phyloP scores from a whole-genome alignment of 2,888 invertebrate species.

The Heteropelma amictum region DNA sequence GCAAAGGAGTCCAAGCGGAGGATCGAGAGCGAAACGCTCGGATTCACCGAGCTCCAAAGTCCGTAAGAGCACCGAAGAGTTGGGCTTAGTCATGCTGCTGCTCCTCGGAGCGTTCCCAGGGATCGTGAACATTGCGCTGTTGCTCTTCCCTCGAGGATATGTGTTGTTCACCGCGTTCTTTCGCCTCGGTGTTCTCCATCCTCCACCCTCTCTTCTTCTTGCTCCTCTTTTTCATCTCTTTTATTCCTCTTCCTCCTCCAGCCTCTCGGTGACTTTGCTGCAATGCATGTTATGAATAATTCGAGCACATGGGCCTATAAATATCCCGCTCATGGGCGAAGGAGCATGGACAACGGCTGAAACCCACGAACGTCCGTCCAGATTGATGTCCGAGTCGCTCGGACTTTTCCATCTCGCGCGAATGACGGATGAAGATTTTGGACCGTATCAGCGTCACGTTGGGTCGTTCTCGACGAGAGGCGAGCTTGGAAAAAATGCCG shows the following conservation, averaged over 20 bases:
- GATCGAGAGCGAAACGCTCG: conserved; percentile 55
- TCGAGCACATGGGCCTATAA: conserved; percentile 13
- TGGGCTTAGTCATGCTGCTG: conserved; percentile 61
- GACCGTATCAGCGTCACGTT: too few species aligned
- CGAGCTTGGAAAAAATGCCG: too few species aligned
- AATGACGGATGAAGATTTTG: too few species aligned
- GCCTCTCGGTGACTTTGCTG: not conserved
- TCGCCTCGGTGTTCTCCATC: conserved; percentile 5
- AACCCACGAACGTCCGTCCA: too few species aligned
- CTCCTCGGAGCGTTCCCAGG: conserved; percentile 63
- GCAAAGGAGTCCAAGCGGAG: conserved; percentile 37
- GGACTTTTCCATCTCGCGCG: too few species aligned
- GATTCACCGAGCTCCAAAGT: conserved; percentile 50
- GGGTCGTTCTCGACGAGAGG: too few species aligned
- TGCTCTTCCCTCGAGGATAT: conserved; percentile 48
- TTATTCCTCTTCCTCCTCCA: conserved; percentile 13
- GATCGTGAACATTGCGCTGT: conserved; percentile 46
- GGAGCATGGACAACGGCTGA: not conserved
- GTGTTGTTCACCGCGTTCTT: conserved; percentile 44
- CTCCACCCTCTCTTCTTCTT: not conserved
- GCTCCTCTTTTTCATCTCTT: not conserved
- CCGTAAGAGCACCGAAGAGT: conserved; percentile 51
- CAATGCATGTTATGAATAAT: conserved; percentile 24
- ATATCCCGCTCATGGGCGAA: not conserved
- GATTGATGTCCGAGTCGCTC: too few species aligned